Evolutionary conservation across 2,113 vertebrate species (phyloP).

Genomic region (Myanophis thanlyinensis): DNA sequence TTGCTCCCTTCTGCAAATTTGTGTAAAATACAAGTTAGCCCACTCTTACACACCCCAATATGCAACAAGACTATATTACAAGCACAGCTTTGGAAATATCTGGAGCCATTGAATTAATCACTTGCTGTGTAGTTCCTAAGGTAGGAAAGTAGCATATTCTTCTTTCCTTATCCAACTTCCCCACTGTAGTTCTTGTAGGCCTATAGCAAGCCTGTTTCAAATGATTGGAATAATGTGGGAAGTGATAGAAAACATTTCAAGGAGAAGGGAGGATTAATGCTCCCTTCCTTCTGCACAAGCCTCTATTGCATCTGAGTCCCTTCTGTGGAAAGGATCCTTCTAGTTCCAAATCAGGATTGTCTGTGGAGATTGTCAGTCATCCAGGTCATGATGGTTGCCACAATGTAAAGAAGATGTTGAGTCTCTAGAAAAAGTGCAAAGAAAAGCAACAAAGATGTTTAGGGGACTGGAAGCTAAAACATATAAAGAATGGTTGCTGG

Average conservation of each 20-base stretch:
- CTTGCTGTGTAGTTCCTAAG: background rate
- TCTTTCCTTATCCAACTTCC: background rate
- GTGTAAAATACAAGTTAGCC: background rate
- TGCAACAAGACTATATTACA: background rate
- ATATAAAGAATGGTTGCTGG: background rate
- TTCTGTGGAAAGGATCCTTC: background rate
- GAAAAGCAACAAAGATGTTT: background rate
- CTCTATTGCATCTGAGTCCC: background rate
- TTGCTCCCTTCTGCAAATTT: background rate
- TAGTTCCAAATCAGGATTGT: background rate
- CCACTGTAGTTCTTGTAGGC: background rate
- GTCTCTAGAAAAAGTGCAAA: background rate
- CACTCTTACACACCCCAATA: background rate
- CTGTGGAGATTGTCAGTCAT: background rate
- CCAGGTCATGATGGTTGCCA: background rate
- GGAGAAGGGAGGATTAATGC: background rate
- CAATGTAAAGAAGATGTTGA: background rate
- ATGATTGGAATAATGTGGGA: background rate
- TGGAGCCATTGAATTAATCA: background rate
- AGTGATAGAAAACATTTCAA: background rate
- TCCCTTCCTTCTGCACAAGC: background rate
- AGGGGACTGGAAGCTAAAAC: background rate
- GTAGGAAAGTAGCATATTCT: background rate
- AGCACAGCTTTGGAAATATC: background rate
- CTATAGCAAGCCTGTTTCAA: background rate